A percentile compares a stretch with the other conserved stretches of the same genome.
phyloP scores from a whole-genome alignment of 2,797 vertebrate genomes.

The Lates japonicus region DNA sequence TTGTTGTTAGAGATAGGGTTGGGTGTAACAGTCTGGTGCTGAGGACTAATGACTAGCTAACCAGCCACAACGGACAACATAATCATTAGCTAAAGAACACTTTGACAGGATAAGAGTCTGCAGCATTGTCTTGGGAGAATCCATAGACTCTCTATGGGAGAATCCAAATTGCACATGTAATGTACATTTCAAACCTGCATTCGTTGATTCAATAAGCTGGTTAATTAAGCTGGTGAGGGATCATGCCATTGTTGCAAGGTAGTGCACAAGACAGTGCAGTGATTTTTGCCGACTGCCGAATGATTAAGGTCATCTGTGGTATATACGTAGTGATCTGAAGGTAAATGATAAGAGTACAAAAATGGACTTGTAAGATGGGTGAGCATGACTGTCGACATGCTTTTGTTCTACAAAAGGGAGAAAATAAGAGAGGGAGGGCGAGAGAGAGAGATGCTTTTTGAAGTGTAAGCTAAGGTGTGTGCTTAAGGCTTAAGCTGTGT shows the following conservation, averaged over 20 bases:
- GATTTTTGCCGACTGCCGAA: neutral
- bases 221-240: neutral
- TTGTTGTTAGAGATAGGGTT: conserved; percentile 24
- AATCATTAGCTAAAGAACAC: conserved; percentile 23
- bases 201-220: too few species aligned
- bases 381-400: neutral
- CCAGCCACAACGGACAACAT: conserved; percentile 12
- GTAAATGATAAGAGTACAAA: neutral
- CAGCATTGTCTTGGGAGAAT: neutral
- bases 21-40: conserved; percentile 5
- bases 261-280: neutral
- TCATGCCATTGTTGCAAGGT: neutral
- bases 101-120: neutral
- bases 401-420: neutral
- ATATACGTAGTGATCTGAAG: neutral
- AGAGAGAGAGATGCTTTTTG: conserved; percentile 31
- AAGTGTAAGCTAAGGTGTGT: conserved; percentile 56
- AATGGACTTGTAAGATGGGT: neutral
- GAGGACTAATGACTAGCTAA: conserved; percentile 10
- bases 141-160: neutral
- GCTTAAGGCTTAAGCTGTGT: conserved; percentile 29
- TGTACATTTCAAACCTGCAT: neutral
- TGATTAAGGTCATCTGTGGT: neutral
- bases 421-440: neutral
- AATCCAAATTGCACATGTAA: neutral